Evolutionary conservation across 2,113 vertebrate genomes (phyloP).

Genomic region (Sebastes fasciatus): DNA sequence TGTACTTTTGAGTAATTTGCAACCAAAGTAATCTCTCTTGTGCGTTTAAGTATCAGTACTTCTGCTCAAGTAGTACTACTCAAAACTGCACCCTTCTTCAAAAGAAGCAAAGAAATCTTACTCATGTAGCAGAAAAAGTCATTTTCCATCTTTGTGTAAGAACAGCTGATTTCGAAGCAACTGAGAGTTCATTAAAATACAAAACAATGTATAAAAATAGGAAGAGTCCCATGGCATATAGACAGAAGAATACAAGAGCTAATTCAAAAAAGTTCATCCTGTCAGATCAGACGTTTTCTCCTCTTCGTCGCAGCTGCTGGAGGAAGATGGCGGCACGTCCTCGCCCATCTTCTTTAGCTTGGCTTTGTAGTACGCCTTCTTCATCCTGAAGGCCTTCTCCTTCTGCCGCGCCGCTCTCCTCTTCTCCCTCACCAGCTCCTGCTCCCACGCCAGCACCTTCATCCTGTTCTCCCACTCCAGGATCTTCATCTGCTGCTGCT

Average conservation of each 20-base stretch:
- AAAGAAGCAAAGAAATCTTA: background rate
- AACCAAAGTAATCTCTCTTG: background rate
- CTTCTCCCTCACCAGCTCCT: constrained; percentile 82
- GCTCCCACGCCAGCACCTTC: constrained; percentile 81
- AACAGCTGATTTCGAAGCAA: background rate
- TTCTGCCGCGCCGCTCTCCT: constrained; percentile 78
- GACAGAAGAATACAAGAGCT: constrained; percentile 17
- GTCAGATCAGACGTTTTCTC: constrained; percentile 39
- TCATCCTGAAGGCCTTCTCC: constrained; percentile 81
- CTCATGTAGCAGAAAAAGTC: background rate
- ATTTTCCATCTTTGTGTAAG: background rate
- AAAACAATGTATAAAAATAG: constrained; percentile 49
- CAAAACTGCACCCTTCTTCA: background rate
- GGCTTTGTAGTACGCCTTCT: constrained; percentile 83
- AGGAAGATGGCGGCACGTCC: constrained; percentile 64
- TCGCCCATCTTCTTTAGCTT: constrained; percentile 80
- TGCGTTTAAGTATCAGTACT: background rate
- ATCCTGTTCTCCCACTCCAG: constrained; percentile 84
- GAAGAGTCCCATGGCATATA: background rate
- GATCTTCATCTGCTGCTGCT: constrained; percentile 81
- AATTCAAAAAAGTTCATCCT: constrained; percentile 32
- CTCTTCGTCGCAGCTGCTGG: constrained; percentile 74
- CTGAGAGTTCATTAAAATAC: constrained; percentile 6
- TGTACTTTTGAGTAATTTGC: background rate
- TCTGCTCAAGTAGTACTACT: background rate